A percentile compares a stretch with the other conserved stretches of the same genome.
Conservation (phyloP, 1,140 invertebrate genomes). For the Lordiphosa mommai region DNA sequence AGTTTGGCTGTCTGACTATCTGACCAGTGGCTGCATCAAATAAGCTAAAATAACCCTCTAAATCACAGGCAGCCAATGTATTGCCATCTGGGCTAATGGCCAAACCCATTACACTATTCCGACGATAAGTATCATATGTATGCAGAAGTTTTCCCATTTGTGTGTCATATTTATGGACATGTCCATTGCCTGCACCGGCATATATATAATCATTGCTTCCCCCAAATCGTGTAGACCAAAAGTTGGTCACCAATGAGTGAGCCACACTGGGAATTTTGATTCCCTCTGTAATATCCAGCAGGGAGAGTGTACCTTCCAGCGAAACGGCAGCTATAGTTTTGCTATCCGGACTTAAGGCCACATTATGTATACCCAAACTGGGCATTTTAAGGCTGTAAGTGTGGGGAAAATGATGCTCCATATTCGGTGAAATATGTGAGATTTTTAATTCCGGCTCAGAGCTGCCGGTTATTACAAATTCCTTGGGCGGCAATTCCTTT, state of each 20-base stretch:
- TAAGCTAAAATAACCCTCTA: conserved; percentile 8
- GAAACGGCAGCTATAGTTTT: conserved; percentile 9
- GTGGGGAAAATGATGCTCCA: not conserved
- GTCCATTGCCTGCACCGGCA: conserved; percentile 19
- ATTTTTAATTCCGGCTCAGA: not conserved
- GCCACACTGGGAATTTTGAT: conserved; percentile 6
- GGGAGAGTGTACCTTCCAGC: conserved; percentile 13
- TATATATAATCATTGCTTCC: conserved; percentile 1
- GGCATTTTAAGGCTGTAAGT: conserved; percentile 8
- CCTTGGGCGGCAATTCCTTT: not conserved
- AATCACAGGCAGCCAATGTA: conserved; percentile 11
- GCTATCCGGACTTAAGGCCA: conserved; percentile 18
- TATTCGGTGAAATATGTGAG: not conserved
- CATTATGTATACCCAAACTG: conserved; percentile 11
- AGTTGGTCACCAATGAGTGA: conserved; percentile 12
- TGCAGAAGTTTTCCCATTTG: not conserved
- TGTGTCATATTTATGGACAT: conserved; percentile 17
- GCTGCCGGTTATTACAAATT: conserved; percentile 21
- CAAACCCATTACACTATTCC: conserved; percentile 9
- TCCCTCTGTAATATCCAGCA: conserved; percentile 9
- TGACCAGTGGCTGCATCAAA: conserved; percentile 12
- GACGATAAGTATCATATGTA: conserved; percentile 7
- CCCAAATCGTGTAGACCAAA: conserved; percentile 17
- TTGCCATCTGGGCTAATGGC: conserved; percentile 1
- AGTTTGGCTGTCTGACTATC: not conserved